These are phyloP conservation scores for Phrixothrix hirtus DNA, from an alignment of 2,888 invertebrate species.

Conservation along the genomic window DNA sequence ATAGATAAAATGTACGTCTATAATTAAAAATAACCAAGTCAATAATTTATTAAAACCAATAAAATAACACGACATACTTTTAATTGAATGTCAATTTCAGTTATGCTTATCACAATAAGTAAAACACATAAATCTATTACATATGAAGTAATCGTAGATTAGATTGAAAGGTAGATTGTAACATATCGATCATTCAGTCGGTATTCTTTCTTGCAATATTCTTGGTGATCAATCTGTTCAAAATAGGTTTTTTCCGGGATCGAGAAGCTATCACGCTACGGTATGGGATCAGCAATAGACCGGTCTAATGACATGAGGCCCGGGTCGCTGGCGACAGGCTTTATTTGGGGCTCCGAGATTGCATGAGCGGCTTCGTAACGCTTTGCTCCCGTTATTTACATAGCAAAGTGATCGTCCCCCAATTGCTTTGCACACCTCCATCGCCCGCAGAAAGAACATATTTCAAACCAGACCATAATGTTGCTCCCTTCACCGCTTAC, in stretches of 20 bases:
- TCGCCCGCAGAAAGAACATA: constrained; percentile 13
- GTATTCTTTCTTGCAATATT: constrained; percentile 9
- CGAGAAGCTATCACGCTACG: constrained; percentile 31
- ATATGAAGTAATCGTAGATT: too few species aligned
- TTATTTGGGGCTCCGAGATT: constrained; percentile 29
- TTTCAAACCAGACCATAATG: constrained; percentile 4
- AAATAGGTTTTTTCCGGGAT: constrained; percentile 20
- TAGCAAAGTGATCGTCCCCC: constrained; percentile 24
- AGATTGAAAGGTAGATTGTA: not conserved
- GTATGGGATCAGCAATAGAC: constrained; percentile 27
- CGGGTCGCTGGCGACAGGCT: constrained; percentile 27
- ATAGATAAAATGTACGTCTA: not conserved
- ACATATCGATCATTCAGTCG: constrained; percentile 9
- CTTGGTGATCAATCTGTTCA: constrained; percentile 21
- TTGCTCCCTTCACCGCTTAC: constrained; percentile 7
- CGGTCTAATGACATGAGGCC: constrained; percentile 31
- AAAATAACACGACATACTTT: too few species aligned
- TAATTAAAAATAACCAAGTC: too few species aligned
- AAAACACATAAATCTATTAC: too few species aligned
- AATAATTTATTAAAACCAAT: too few species aligned
- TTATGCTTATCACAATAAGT: too few species aligned
- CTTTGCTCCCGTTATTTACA: constrained; percentile 29
- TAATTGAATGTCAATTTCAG: too few species aligned
- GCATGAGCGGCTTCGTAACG: constrained; percentile 19
- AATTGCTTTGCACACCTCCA: constrained; percentile 20